These are phyloP conservation scores for Larimichthys crocea DNA, from an alignment of 2,113 vertebrate species.

Conservation along the genomic window DNA sequence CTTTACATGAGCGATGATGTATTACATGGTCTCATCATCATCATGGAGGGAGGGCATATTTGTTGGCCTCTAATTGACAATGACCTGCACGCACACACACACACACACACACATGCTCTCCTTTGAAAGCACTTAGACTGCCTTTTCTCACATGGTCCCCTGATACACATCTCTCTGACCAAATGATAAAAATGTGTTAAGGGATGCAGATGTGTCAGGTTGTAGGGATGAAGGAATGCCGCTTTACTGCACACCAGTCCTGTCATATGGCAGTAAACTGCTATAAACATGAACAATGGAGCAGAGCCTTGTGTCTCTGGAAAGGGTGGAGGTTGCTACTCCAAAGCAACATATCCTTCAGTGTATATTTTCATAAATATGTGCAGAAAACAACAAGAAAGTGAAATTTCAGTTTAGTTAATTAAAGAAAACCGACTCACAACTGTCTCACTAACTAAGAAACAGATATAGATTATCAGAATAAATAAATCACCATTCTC, in stretches of 20 bases:
- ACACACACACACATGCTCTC: not conserved
- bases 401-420: not conserved
- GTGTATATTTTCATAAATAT: not conserved
- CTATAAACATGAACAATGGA: conserved; percentile 48
- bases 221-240: not conserved
- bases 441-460: not conserved
- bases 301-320: conserved; percentile 26
- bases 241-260: conserved; percentile 8
- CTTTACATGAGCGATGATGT: conserved; percentile 40
- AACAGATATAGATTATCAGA: not conserved
- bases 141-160: not conserved
- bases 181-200: not conserved
- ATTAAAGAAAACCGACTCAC: not conserved
- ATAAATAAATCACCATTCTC: not conserved
- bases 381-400: not conserved
- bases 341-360: not conserved
- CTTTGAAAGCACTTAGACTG: conserved; percentile 18
- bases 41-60: conserved; percentile 18
- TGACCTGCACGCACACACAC: conserved; percentile 1
- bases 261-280: conserved; percentile 3
- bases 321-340: conserved; percentile 9
- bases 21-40: conserved; percentile 36
- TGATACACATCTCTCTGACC: not conserved
- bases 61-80: conserved; percentile 29
- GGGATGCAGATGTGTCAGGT: not conserved